Base-by-base conservation (phyloP, 1,140 invertebrate species). In the Galleria mellonella region DNA sequence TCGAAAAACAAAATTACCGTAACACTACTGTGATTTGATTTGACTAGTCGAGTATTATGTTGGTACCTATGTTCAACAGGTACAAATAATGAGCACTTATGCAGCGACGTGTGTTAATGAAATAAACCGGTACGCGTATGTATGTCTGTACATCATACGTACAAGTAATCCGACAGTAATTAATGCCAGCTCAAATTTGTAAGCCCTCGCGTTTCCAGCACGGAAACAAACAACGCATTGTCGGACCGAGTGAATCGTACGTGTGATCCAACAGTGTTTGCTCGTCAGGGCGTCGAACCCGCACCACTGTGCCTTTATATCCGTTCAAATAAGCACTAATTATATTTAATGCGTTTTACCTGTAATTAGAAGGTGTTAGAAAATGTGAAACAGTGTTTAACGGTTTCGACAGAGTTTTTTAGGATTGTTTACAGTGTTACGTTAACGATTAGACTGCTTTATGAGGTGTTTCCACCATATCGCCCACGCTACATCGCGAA, bases 331-430 rank as follows among this genome's bases (percentile, higher is more conserved):
- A 58, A 68, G 59, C 55, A 73, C 73, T 76, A 76, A 81, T 70
- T 76, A 73, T 58, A 70, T 69, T 69, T 65, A 67, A 76, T 73
- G 66, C 70, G 71, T 63, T 73, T 68, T 67, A 74, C 71, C 66
- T 71, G 69, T 72, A 78, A 82, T 82, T 82, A 82, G 70, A 44
- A 73, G 67, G 74, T 75, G 77, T 78, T 74, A 72, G 68, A 64
- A 62, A 72, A 78, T 70, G 65, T 62, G 65, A 65, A 74, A 62
- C 76, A 75, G 69, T 55, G 61, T 62, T 64, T 58, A 61, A 61
- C 60, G 57, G 49, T 55, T 51, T 54, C 51, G 36, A 62, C 43
- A 58, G 47, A 42, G 49, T 50, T 55, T 45, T n/a, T 51, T 47
- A 36, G 55, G 45, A 45, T 45, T 62, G 55, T 58, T 58, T 58